Base-by-base conservation (phyloP, 92 coral and sea anemone species). In the Muricea muricata region DNA sequence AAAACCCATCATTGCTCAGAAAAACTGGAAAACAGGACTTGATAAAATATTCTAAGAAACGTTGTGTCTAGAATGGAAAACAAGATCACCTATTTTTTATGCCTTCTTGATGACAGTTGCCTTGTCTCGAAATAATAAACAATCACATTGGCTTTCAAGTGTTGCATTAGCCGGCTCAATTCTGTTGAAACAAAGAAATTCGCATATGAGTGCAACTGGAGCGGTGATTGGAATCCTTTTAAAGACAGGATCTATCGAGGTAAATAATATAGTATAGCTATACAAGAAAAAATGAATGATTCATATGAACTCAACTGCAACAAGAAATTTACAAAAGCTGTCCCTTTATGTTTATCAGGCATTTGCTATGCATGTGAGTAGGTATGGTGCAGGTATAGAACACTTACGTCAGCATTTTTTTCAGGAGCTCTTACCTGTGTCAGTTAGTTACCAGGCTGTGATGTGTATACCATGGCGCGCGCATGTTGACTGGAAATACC, bases 161-260 rank as follows among this genome's bases (percentile, higher is more conserved):
- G 79, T 91, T 32, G 94, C 90, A 29, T 63, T 91, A 39, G 85
- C 94, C 29, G 90, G 88, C 23, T 81, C 92, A n/a, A 37, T 88
- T 28, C 80, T 91, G 6, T 82, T 91, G 29, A 91, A 88, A 76
- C 94, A 91, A 34, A 72, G 90, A 70, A 91, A 91, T 56, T 26
- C 67, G 45, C 85, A 91, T 32, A 88, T 91, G 92, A 88, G 87
- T 68, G 88, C 88, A 15, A 68, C 88, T 37, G 90, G 92, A n/a
- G 55, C 90, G n/a, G 88, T 85, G 1, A 66, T 91, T 46, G 90
- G 92, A 37, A 58, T 91, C 42, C 78, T 86, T 48, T 86, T 91
- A 60, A 91, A 88, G 84, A 87, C 78, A 54, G 88, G 85, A 69
- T 84, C 91, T 35, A 35, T 79, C 29, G 89, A 89, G 92, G 92